Conservation (phyloP, 2,888 invertebrate genomes). For the Ormyrus pomaceus region DNA sequence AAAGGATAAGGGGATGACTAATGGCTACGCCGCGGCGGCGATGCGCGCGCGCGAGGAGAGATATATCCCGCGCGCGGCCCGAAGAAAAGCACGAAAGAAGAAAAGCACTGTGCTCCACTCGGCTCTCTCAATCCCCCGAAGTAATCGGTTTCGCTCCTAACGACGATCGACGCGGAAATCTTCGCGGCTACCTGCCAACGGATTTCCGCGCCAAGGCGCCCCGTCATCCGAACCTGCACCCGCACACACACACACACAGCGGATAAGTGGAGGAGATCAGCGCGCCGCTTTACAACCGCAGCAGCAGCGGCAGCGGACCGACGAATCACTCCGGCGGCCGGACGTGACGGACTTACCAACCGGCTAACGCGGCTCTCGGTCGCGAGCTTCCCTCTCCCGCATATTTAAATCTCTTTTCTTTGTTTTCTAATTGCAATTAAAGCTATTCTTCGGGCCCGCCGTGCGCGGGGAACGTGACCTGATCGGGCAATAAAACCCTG, state of each 20-base stretch:
- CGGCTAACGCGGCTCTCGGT: slow-evolving; percentile 35
- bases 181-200: slow-evolving; percentile 35
- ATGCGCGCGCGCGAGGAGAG: background rate
- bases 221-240: too few relatives aligned
- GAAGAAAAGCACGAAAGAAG: slow-evolving; percentile 7
- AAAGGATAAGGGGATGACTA: slow-evolving; percentile 14
- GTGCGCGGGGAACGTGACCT: slow-evolving; percentile 12
- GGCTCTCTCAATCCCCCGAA: slow-evolving; percentile 19
- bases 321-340: background rate
- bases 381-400: background rate
- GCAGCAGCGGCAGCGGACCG: too few relatives aligned
- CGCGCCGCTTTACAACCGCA: too few relatives aligned
- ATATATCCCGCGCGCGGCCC: background rate
- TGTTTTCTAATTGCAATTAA: slow-evolving; percentile 37
- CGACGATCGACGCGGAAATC: slow-evolving; percentile 57
- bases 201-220: slow-evolving; percentile 19
- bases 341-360: slow-evolving; percentile 50
- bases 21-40: background rate
- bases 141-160: slow-evolving; percentile 59
- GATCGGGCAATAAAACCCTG: background rate
- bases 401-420: slow-evolving; percentile 26
- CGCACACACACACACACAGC: background rate
- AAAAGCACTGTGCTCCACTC: slow-evolving; percentile 5
- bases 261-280: background rate
- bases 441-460: slow-evolving; percentile 4